phyloP scores from a whole-genome alignment of 2,797 vertebrate species.

The Loris lydekkerianus region DNA sequence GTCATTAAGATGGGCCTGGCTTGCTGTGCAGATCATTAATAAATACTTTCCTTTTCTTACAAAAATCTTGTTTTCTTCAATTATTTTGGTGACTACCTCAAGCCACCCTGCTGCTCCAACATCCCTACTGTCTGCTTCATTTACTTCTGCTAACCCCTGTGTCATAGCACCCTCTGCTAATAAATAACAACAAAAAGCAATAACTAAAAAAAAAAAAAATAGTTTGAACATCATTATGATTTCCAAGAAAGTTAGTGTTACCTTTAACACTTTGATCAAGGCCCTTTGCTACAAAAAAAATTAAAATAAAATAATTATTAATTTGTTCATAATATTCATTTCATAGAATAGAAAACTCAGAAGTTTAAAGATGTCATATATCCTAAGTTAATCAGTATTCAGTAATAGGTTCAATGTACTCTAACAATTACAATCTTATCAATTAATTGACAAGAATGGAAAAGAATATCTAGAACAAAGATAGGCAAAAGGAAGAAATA shows the following conservation, averaged over 20 bases:
- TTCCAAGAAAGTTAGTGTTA: background rate
- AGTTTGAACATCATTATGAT: background rate
- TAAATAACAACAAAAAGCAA: background rate
- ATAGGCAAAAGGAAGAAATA: background rate
- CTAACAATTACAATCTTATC: background rate
- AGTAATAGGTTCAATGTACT: background rate
- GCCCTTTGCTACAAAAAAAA: background rate
- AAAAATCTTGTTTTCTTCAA: too few relatives aligned
- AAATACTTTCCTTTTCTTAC: too few relatives aligned
- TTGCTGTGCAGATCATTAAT: too few relatives aligned
- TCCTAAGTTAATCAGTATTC: background rate
- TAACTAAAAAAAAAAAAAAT: background rate
- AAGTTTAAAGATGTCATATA: background rate
- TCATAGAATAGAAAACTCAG: background rate
- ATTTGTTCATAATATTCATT: background rate
- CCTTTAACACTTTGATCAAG: background rate
- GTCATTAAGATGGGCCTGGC: too few relatives aligned
- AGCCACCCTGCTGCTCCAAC: too few relatives aligned
- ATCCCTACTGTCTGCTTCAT: too few relatives aligned
- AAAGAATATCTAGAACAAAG: background rate
- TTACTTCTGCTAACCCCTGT: background rate
- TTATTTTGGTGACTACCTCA: too few relatives aligned
- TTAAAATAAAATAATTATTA: background rate
- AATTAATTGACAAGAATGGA: background rate
- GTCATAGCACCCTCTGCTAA: accelerated